Evolutionary conservation across 2,797 vertebrate species (phyloP).

Genomic region (Onychomys torridus): DNA sequence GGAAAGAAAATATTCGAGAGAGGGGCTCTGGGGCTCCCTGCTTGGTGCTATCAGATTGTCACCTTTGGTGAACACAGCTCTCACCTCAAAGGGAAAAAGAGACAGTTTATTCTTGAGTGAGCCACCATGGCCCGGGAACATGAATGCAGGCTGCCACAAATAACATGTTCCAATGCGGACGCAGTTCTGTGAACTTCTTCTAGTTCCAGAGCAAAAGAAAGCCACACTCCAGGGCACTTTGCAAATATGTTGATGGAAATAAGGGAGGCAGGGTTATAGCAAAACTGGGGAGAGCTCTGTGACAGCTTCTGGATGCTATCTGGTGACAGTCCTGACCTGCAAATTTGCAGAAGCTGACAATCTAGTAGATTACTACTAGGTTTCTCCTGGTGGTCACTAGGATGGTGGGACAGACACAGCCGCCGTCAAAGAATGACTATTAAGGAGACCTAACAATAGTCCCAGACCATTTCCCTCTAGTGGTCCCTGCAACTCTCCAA

Average conservation of each 20-base stretch:
- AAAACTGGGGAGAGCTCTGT: neutral
- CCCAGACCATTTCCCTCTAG: neutral
- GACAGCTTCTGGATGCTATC: neutral
- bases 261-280: neutral
- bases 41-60: neutral
- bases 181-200: neutral
- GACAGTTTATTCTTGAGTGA: neutral
- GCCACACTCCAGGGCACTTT: neutral
- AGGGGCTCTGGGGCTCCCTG: neutral
- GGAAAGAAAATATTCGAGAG: neutral
- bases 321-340: neutral
- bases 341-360: neutral
- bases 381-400: neutral
- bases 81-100: neutral
- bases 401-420: neutral
- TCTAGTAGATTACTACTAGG: neutral
- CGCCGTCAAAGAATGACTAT: accelerated
- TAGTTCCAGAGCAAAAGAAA: neutral
- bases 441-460: neutral
- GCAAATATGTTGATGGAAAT: neutral
- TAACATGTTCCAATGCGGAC: neutral
- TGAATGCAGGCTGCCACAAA: neutral
- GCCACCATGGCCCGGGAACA: neutral
- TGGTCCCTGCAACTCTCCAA: neutral
- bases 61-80: neutral